A percentile compares a stretch with the other conserved stretches of the same genome.
Evolutionary conservation across 30 jellyfish, hydroid and myxozoan species (phyloP).

Genomic region (Chrysaora quinquecirrha): DNA sequence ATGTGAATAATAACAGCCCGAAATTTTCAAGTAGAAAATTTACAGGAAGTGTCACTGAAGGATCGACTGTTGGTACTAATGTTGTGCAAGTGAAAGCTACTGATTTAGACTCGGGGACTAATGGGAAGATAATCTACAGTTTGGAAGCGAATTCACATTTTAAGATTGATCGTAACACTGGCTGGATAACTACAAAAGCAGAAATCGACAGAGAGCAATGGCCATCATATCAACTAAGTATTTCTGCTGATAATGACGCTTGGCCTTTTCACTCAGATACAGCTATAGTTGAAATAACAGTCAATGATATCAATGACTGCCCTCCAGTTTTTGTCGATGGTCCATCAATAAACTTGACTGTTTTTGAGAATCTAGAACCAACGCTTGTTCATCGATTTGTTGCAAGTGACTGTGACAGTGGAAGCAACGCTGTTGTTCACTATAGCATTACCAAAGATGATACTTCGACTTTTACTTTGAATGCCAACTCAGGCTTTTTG

Average conservation of each 20-base stretch:
- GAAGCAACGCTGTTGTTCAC: conserved; percentile 57
- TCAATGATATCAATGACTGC: conserved; percentile 89
- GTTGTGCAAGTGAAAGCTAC: conserved; percentile 72
- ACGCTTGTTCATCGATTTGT: conserved; percentile 75
- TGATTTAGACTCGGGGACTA: conserved; percentile 81
- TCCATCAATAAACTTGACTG: conserved; percentile 42
- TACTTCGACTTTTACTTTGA: conserved; percentile 45
- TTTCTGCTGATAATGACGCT: conserved; percentile 74
- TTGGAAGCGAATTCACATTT: conserved; percentile 68
- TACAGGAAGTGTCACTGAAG: conserved; percentile 73
- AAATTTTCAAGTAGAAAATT: conserved; percentile 58
- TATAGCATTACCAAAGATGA: conserved; percentile 59
- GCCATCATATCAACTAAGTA: conserved; percentile 64
- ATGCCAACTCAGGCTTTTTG: conserved; percentile 78
- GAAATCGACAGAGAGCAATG: conserved; percentile 80
- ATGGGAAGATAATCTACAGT: conserved; percentile 53
- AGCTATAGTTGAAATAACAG: conserved; percentile 70
- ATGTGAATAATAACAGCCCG: conserved; percentile 89
- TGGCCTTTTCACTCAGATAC: conserved; percentile 78
- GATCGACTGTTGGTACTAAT: conserved; percentile 64
- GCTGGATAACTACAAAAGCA: conserved; percentile 75
- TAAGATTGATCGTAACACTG: conserved; percentile 73
- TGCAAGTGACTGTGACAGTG: conserved; percentile 88
- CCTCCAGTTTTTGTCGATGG: conserved; percentile 89
- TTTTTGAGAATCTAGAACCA: conserved; percentile 73